Conservation (phyloP, 2,797 vertebrate species). For the Sebastes oblongus region DNA sequence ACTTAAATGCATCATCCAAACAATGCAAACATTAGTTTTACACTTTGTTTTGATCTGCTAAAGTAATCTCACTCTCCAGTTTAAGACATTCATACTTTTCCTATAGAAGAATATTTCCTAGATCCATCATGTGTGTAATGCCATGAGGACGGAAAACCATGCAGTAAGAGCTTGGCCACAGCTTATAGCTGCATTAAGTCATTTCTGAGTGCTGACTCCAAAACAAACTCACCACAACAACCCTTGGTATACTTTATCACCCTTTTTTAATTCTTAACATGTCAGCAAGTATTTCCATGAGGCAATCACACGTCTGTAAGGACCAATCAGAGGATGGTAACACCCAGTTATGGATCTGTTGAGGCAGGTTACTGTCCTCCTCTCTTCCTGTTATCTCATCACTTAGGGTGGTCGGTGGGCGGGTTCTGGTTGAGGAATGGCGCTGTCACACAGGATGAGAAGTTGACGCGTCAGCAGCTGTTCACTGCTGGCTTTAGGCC, state of each 20-base stretch:
- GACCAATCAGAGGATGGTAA: background rate
- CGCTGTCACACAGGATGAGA: slow-evolving; percentile 24
- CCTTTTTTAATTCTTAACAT: background rate
- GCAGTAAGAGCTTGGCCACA: slow-evolving; percentile 4
- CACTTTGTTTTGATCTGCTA: background rate
- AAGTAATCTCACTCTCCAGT: background rate
- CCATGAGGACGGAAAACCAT: slow-evolving; percentile 26
- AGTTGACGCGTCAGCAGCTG: slow-evolving; percentile 49
- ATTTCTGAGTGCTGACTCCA: slow-evolving; percentile 3
- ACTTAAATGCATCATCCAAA: background rate
- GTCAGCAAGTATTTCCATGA: slow-evolving; percentile 7
- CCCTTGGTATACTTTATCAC: background rate
- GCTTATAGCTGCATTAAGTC: background rate
- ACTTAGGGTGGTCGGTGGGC: slow-evolving; percentile 1
- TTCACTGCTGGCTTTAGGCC: slow-evolving; percentile 33
- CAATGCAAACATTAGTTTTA: background rate
- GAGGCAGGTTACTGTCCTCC: slow-evolving; percentile 29
- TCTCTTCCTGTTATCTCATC: slow-evolving; percentile 29
- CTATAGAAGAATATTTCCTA: background rate
- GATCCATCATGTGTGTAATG: background rate
- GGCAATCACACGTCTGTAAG: background rate
- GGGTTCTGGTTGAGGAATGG: background rate
- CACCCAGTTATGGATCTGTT: slow-evolving; percentile 26
- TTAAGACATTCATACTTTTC: slow-evolving; percentile 1
- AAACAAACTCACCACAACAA: slow-evolving; percentile 1